Percentiles rank a stretch among this genome's conserved stretches.
These are phyloP conservation scores for Protaetia brevitarsis DNA, from an alignment of 1,140 invertebrate species.

Conservation along the genomic window DNA sequence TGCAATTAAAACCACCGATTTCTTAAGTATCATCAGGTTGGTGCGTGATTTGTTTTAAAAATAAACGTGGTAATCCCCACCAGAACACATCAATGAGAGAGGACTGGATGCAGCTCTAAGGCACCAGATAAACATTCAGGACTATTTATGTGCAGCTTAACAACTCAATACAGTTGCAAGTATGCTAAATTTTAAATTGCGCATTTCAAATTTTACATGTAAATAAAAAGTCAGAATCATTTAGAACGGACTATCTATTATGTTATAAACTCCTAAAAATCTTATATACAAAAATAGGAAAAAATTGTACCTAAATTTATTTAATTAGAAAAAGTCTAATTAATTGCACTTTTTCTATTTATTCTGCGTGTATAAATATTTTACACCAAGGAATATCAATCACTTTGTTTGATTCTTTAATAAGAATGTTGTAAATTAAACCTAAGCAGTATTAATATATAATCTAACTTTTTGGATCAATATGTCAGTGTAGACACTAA, in stretches of 20 bases:
- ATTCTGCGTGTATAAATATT: too few relatives aligned
- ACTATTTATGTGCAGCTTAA: background rate
- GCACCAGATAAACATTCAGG: background rate
- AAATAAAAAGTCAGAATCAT: too few relatives aligned
- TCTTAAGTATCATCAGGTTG: background rate
- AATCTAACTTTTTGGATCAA: background rate
- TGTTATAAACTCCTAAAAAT: too few relatives aligned
- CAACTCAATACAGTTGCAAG: background rate
- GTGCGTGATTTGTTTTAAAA: conserved; percentile 1
- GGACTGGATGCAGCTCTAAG: background rate
- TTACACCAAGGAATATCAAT: background rate
- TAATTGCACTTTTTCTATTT: too few relatives aligned
- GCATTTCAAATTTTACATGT: too few relatives aligned
- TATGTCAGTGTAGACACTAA: background rate
- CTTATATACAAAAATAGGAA: too few relatives aligned
- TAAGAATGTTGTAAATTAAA: background rate
- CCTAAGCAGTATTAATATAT: background rate
- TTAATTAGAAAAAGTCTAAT: too few relatives aligned
- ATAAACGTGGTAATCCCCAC: background rate
- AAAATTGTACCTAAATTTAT: too few relatives aligned
- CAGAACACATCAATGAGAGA: background rate
- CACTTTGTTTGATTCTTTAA: background rate
- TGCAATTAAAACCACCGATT: too few relatives aligned
- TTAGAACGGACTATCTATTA: too few relatives aligned
- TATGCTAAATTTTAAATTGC: background rate